Percentiles rank a stretch among this genome's conserved stretches.
These are phyloP conservation scores for Acyrthosiphon pisum DNA, from an alignment of 1,140 invertebrate genomes.

Conservation along the genomic window DNA sequence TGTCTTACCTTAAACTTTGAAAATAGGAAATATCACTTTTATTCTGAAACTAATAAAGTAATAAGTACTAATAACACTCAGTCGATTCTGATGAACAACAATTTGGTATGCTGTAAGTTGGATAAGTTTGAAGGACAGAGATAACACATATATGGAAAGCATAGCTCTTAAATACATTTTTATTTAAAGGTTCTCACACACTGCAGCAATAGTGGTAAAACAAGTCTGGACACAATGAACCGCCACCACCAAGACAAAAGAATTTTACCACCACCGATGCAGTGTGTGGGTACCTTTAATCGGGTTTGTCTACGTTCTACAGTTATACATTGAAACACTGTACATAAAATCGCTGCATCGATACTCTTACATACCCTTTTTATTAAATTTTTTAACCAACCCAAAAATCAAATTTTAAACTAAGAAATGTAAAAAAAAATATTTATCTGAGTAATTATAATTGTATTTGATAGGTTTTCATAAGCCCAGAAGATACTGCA, in stretches of 20 bases:
- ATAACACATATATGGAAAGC: background rate
- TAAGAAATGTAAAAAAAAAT: background rate
- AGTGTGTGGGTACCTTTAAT: background rate
- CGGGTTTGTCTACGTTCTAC: too few relatives aligned
- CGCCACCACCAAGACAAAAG: too few relatives aligned
- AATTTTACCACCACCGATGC: too few relatives aligned
- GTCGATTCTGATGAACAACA: background rate
- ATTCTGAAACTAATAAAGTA: too few relatives aligned
- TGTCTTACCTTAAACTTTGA: too few relatives aligned
- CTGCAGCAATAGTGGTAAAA: too few relatives aligned
- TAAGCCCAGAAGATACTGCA: constrained; percentile 59
- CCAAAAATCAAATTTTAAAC: background rate
- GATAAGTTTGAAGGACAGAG: background rate
- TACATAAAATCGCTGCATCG: background rate
- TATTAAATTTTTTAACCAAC: background rate
- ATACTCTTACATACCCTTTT: background rate
- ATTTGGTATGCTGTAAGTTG: background rate
- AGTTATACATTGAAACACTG: background rate
- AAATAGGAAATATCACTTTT: too few relatives aligned
- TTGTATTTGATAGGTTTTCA: constrained; percentile 59
- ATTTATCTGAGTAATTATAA: background rate
- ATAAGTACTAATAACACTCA: too few relatives aligned
- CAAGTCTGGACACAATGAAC: too few relatives aligned
- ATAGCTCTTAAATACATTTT: too few relatives aligned
- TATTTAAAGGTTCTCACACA: too few relatives aligned